A percentile compares a stretch with the other conserved stretches of the same genome.
These are phyloP conservation scores for Melanotaenia pygmaea DNA, from an alignment of 2,797 vertebrate genomes.

Conservation along the genomic window DNA sequence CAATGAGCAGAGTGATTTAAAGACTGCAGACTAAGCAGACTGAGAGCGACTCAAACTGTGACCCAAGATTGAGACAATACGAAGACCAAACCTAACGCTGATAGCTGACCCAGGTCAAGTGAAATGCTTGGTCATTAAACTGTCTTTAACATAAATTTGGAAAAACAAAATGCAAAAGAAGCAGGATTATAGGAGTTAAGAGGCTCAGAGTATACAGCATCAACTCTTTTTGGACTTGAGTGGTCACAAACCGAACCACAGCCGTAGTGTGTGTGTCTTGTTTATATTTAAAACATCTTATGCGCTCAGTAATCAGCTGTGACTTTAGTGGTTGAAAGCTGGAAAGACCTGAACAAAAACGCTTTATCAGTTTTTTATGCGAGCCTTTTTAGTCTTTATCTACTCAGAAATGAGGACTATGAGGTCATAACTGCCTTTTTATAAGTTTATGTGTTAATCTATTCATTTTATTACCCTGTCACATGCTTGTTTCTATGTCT, in stretches of 20 bases:
- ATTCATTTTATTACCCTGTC: not conserved
- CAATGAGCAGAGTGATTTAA: not conserved
- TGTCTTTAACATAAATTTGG: not conserved
- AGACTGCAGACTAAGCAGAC: not conserved
- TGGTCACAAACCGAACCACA: not conserved
- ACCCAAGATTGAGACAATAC: slow-evolving; percentile 9
- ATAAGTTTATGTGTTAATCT: not conserved
- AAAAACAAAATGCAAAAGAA: slow-evolving; percentile 14
- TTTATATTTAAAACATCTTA: slow-evolving; percentile 2
- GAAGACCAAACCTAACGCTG: not conserved
- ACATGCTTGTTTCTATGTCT: not conserved
- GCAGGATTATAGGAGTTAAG: slow-evolving; percentile 12
- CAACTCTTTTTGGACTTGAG: not conserved
- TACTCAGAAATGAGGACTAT: not conserved
- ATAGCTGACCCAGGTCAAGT: not conserved
- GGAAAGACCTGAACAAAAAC: not conserved
- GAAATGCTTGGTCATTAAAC: not conserved
- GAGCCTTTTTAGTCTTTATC: not conserved
- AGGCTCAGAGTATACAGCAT: not conserved
- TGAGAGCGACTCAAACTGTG: not conserved
- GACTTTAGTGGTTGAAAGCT: not conserved
- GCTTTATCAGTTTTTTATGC: not conserved
- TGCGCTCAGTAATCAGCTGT: not conserved
- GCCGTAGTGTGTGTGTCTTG: not conserved
- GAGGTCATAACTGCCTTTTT: not conserved